Conservation (phyloP, 1,140 invertebrate species). For the Temnothorax nylanderi region DNA sequence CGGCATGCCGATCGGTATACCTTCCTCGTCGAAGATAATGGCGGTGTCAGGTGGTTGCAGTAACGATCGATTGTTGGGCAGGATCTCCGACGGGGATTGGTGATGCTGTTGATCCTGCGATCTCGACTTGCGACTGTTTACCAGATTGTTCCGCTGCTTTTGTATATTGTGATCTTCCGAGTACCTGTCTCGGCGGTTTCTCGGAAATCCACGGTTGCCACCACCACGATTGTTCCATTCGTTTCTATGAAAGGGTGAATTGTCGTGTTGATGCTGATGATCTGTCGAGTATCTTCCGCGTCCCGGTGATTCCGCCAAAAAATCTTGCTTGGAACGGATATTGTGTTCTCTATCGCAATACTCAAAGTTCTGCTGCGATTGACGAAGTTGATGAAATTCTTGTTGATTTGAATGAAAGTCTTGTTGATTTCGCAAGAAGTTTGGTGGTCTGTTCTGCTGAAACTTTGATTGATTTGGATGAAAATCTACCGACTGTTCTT, state of each 20-base stretch:
- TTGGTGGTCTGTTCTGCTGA: slow-evolving; percentile 76
- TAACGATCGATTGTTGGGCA: slow-evolving; percentile 61
- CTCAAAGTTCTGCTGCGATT: slow-evolving; percentile 74
- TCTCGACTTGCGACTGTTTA: slow-evolving; percentile 74
- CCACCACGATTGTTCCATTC: slow-evolving; percentile 74
- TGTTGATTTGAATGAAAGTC: slow-evolving; percentile 74
- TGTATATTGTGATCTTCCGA: slow-evolving; percentile 75
- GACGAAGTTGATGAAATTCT: slow-evolving; percentile 73
- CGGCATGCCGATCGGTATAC: slow-evolving; percentile 68
- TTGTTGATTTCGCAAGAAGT: slow-evolving; percentile 73
- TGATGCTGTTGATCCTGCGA: slow-evolving; percentile 65
- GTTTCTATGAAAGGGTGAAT: slow-evolving; percentile 75
- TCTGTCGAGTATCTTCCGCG: slow-evolving; percentile 75
- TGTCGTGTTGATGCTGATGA: slow-evolving; percentile 76
- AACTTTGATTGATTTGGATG: slow-evolving; percentile 74
- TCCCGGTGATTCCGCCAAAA: slow-evolving; percentile 72
- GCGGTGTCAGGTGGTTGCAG: slow-evolving; percentile 74
- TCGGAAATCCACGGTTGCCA: slow-evolving; percentile 74
- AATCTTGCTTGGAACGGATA: slow-evolving; percentile 72
- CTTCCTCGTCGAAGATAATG: slow-evolving; percentile 75
- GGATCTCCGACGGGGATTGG: slow-evolving; percentile 60
- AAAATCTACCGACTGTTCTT: slow-evolving; percentile 75
- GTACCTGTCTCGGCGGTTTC: slow-evolving; percentile 76
- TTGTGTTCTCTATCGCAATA: slow-evolving; percentile 78
- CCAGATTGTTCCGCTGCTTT: slow-evolving; percentile 68